Evolutionary conservation across 2,113 vertebrate genomes (phyloP).

Genomic region (Oenanthe melanoleuca): DNA sequence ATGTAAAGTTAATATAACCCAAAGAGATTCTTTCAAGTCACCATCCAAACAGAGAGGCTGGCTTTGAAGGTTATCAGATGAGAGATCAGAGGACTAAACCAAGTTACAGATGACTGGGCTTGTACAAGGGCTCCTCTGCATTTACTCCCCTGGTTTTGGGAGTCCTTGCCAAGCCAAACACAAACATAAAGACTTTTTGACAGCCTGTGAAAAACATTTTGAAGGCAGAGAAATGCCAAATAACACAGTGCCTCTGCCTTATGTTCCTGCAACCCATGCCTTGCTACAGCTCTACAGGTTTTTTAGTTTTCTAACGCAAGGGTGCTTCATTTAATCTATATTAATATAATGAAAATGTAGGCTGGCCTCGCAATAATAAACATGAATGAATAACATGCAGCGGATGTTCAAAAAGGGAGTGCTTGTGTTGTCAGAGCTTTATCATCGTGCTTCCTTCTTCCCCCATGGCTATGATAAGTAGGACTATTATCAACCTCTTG

Average conservation of each 20-base stretch:
- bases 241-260: not conserved
- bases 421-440: not conserved
- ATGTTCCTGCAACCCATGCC: not conserved
- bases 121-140: not conserved
- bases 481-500: not conserved
- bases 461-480: not conserved
- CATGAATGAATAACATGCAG: not conserved
- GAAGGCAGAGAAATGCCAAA: not conserved
- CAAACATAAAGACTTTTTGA: constrained; percentile 25
- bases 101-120: constrained; percentile 12
- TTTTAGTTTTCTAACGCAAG: not conserved
- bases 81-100: not conserved
- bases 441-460: not conserved
- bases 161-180: constrained; percentile 43
- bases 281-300: not conserved
- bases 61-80: constrained; percentile 28
- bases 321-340: not conserved
- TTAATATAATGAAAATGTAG: not conserved
- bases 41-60: not conserved
- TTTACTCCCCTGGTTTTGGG: not conserved
- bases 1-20: not conserved
- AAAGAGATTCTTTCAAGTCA: not conserved
- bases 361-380: not conserved
- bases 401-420: not conserved
- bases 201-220: constrained; percentile 8